phyloP scores from a whole-genome alignment of 2,888 invertebrate genomes.

The Siphonodentalium dalli region DNA sequence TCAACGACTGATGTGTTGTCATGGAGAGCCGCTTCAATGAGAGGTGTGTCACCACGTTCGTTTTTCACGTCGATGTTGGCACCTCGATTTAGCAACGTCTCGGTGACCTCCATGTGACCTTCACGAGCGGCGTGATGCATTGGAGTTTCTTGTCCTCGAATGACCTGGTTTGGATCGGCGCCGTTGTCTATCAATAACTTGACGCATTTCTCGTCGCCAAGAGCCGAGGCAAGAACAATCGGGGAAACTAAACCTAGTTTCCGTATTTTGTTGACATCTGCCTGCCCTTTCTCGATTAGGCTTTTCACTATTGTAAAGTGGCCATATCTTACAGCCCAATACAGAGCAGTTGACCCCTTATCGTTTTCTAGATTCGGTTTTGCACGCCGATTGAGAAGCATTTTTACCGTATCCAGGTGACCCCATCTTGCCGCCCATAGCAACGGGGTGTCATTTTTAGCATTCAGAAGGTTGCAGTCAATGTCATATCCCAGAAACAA shows the following conservation, averaged over 20 bases:
- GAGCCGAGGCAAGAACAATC: slow-evolving; percentile 56
- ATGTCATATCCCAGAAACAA: slow-evolving; percentile 37
- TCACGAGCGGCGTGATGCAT: slow-evolving; percentile 64
- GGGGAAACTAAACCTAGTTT: slow-evolving; percentile 59
- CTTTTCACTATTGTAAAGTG: slow-evolving; percentile 44
- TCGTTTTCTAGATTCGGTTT: slow-evolving; percentile 52
- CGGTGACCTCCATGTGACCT: slow-evolving; percentile 53
- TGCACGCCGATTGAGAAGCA: slow-evolving; percentile 41
- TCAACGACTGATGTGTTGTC: slow-evolving; percentile 43
- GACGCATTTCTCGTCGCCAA: slow-evolving; percentile 48
- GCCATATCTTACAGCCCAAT: slow-evolving; percentile 62
- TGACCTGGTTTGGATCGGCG: slow-evolving; percentile 49
- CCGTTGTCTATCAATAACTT: slow-evolving; percentile 36
- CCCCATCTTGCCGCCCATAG: slow-evolving; percentile 61
- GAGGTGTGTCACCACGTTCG: slow-evolving; percentile 54
- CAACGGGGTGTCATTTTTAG: slow-evolving; percentile 59
- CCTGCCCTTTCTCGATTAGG: slow-evolving; percentile 46
- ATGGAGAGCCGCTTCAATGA: slow-evolving; percentile 53
- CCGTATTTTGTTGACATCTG: slow-evolving; percentile 49
- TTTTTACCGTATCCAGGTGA: slow-evolving; percentile 37
- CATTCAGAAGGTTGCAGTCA: slow-evolving; percentile 44
- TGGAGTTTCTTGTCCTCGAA: slow-evolving; percentile 56
- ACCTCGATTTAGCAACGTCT: slow-evolving; percentile 47
- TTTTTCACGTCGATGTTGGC: slow-evolving; percentile 57
- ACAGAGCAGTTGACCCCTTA: slow-evolving; percentile 60